Percentiles rank a stretch among this genome's conserved stretches.
These are phyloP conservation scores for Poliocrania exsul DNA, from an alignment of 2,797 vertebrate species.

Conservation along the genomic window DNA sequence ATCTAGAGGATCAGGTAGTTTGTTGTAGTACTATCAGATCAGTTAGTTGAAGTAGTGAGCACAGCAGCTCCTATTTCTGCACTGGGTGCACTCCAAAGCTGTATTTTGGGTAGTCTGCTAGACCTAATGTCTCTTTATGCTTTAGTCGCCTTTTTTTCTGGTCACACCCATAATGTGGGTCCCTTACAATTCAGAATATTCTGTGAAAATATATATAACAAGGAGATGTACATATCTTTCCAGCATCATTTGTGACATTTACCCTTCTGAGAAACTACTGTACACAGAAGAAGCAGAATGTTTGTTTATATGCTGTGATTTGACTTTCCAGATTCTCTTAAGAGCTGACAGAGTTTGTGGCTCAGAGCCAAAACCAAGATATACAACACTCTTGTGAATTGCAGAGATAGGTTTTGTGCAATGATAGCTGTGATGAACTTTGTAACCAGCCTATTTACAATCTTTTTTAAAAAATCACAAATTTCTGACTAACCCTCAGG, in stretches of 20 bases:
- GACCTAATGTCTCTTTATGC: neutral
- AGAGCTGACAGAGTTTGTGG: neutral
- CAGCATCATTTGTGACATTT: neutral
- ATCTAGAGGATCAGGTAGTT: neutral
- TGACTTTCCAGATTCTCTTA: neutral
- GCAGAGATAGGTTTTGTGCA: constrained; percentile 2
- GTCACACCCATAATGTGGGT: neutral
- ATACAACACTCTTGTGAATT: neutral
- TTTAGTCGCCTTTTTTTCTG: neutral
- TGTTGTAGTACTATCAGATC: neutral
- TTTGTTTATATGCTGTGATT: constrained; percentile 14
- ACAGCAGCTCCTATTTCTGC: neutral
- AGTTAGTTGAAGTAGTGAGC: neutral
- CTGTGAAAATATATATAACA: neutral
- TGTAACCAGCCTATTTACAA: neutral
- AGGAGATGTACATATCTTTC: neutral
- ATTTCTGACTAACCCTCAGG: neutral
- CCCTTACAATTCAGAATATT: neutral
- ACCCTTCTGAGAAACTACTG: constrained; percentile 18
- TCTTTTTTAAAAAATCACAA: neutral
- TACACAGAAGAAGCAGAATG: neutral
- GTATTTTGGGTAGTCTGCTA: neutral
- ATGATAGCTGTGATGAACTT: neutral
- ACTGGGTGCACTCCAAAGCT: neutral
- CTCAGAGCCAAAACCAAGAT: constrained; percentile 24